Evolutionary conservation across 2,888 invertebrate genomes (phyloP), one percentile per base, ranked within the genome.

Genomic region (Tinea trinotella): DNA sequence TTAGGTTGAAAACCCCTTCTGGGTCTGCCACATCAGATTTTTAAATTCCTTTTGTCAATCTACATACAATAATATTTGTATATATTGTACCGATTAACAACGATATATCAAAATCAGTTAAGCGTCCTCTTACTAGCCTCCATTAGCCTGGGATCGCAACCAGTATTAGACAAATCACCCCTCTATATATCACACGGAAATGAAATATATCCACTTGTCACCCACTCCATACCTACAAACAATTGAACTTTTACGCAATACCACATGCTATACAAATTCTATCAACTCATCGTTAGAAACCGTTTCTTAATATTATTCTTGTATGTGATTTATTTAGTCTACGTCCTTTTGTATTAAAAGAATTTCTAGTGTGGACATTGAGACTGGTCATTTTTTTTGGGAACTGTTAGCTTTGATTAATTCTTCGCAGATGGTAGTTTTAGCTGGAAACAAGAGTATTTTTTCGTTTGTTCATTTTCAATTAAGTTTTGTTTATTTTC

Each of bases 81-180:
- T n/a, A n/a, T 13, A 40, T 40, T 40, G 6, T 40, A 12, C 40
- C 53, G 53, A 35, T 53, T 35, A 20, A 19, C 13, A 19, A 36
- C 55, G 30, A 57, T 59, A 56, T 48, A 60, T 59, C 60, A 59
- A 59, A 58, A 59, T 58, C 59, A 57, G 58, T 56, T 55, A 56
- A 54, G 56, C 56, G 57, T 56, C 56, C 54, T 34, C 55, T 54
- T 54, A 52, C 54, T 24, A 54, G 54, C 52, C 35, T 53, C 57
- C 59, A 60, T 60, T 59, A 60, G 59, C 56, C 50, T 22, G 54
- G 48, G 54, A 24, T 22, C 54, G n/a, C 19, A 10, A 30, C 30
- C 30, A 30, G 30, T 30, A 10, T n/a, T 40, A 57, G 57, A 59
- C 58, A 57, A 58, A 59, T 59, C 48, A 54, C 52, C 12, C 53